Evolutionary conservation across 1,140 invertebrate species (phyloP).

Genomic region (Caligus rogercresseyi): DNA sequence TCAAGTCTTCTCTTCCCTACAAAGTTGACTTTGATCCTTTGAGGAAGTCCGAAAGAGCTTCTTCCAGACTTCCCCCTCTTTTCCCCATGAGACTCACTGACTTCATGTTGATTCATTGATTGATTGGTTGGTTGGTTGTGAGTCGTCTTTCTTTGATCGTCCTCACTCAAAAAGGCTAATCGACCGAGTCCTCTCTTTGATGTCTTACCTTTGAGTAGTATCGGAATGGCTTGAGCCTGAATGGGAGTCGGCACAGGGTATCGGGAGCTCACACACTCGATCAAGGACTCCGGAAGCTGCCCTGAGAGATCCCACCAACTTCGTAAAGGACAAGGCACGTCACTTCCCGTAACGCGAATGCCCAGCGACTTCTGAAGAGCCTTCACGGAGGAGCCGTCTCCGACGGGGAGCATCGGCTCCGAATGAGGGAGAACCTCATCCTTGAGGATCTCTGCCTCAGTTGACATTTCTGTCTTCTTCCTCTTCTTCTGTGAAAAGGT

Average conservation of each 20-base stretch:
- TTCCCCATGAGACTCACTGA: too few relatives aligned
- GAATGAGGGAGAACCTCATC: not conserved
- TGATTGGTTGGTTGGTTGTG: too few relatives aligned
- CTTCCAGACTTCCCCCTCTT: too few relatives aligned
- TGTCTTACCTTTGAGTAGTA: slow-evolving; percentile 54
- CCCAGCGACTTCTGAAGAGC: slow-evolving; percentile 50
- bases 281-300: slow-evolving; percentile 37
- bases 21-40: too few relatives aligned
- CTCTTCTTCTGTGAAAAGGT: too few relatives aligned
- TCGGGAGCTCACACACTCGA: slow-evolving; percentile 31
- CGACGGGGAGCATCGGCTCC: not conserved
- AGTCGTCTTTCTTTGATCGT: too few relatives aligned
- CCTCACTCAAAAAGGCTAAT: too few relatives aligned
- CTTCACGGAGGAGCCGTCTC: slow-evolving; percentile 35
- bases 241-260: slow-evolving; percentile 72
- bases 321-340: slow-evolving; percentile 50
- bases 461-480: not conserved
- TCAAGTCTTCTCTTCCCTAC: too few relatives aligned
- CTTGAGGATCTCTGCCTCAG: not conserved
- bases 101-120: too few relatives aligned
- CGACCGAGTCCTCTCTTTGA: too few relatives aligned
- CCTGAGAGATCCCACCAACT: slow-evolving; percentile 46
- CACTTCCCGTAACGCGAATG: slow-evolving; percentile 54
- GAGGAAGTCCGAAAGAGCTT: too few relatives aligned
- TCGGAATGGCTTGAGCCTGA: slow-evolving; percentile 81